Evolutionary conservation across 2,113 vertebrate species (phyloP).

Genomic region (Paradoxurus hermaphroditus): DNA sequence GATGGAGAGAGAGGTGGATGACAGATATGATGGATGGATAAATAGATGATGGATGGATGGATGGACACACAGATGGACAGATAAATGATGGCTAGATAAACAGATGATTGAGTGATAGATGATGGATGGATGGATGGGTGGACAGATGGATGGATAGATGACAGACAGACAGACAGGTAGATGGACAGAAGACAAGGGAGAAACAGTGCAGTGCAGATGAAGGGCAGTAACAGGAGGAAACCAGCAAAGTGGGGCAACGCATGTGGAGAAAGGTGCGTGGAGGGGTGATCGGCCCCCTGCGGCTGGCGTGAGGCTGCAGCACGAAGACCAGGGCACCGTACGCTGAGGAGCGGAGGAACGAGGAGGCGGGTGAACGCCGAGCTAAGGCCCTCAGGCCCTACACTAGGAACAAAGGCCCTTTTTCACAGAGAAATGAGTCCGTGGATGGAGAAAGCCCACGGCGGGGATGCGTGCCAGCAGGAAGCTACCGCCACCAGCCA

Average conservation of each 20-base stretch:
- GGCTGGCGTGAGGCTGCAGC: accelerated
- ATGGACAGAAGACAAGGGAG: not conserved
- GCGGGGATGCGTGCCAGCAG: not conserved
- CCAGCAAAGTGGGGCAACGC: not conserved
- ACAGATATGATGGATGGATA: too few species aligned
- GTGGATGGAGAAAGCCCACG: not conserved
- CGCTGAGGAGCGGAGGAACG: accelerated
- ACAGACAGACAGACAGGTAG: not conserved
- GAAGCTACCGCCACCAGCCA: not conserved
- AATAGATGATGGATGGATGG: not conserved
- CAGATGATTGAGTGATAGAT: not conserved
- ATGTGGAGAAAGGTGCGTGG: not conserved
- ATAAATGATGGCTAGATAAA: not conserved
- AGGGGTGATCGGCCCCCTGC: accelerated
- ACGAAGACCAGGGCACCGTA: not conserved
- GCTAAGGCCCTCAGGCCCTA: not conserved
- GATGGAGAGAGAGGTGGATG: too few species aligned
- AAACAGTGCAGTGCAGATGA: not conserved
- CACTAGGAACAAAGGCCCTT: too few species aligned
- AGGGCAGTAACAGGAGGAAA: too few species aligned
- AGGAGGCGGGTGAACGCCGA: not conserved
- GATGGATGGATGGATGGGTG: not conserved
- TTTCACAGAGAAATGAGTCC: not conserved
- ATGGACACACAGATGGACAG: not conserved
- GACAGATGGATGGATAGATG: not conserved